Conservation (phyloP, 1,140 invertebrate species). For the Hycleus cichorii region DNA sequence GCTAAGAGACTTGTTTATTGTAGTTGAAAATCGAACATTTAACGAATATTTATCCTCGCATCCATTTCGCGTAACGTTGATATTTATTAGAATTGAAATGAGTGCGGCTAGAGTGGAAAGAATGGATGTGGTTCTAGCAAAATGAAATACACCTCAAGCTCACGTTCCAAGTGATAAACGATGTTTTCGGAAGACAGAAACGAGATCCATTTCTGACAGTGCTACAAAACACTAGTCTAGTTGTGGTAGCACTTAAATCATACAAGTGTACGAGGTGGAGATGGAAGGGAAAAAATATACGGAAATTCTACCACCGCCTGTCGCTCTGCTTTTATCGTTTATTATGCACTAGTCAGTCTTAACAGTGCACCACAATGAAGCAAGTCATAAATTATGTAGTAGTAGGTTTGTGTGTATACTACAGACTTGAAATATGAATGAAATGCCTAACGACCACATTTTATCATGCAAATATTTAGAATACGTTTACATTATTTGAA, state of each 20-base stretch:
- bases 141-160: too few relatives aligned
- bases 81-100: too few relatives aligned
- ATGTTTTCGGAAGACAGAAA: not conserved
- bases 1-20: too few relatives aligned
- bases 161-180: not conserved
- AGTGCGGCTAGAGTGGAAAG: not conserved
- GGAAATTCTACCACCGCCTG: not conserved
- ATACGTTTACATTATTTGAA: not conserved
- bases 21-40: too few relatives aligned
- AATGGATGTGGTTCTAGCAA: not conserved
- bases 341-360: conserved; percentile 5
- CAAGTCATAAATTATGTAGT: not conserved
- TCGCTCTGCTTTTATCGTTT: not conserved
- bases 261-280: too few relatives aligned
- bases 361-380: not conserved
- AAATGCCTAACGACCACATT: not conserved
- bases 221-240: not conserved
- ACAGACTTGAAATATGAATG: not conserved
- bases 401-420: not conserved
- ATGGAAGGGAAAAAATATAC: too few relatives aligned
- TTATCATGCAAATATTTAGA: not conserved
- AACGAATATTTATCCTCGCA: too few relatives aligned
- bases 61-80: too few relatives aligned
- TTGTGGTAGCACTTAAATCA: too few relatives aligned
- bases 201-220: not conserved